phyloP scores from a whole-genome alignment of 2,797 vertebrate genomes.

The Selene dorsalis region DNA sequence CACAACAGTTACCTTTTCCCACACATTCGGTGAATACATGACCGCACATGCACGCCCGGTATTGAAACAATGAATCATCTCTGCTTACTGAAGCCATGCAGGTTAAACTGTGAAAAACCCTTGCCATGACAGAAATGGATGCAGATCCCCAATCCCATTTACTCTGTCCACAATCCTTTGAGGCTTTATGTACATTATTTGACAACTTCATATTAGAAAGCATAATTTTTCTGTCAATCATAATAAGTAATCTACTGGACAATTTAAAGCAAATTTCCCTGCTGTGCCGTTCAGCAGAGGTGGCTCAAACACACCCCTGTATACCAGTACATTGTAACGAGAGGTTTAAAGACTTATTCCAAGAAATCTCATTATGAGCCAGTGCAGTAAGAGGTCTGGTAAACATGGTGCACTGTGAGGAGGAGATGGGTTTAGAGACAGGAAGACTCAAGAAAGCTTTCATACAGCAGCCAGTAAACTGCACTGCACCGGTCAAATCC shows the following conservation, averaged over 20 bases:
- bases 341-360: slow-evolving; percentile 39
- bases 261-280: slow-evolving; percentile 61
- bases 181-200: slow-evolving; percentile 56
- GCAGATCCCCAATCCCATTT: slow-evolving; percentile 33
- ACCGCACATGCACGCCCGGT: slow-evolving; percentile 57
- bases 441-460: slow-evolving; percentile 44
- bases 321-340: slow-evolving; percentile 30
- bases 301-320: slow-evolving; percentile 17
- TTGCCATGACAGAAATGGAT: slow-evolving; percentile 51
- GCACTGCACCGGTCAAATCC: slow-evolving; percentile 65
- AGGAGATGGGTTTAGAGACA: slow-evolving; percentile 20
- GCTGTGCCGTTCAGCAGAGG: slow-evolving; percentile 19
- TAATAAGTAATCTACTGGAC: slow-evolving; percentile 36
- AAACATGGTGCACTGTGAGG: slow-evolving; percentile 29
- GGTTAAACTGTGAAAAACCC: slow-evolving; percentile 52
- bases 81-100: slow-evolving; percentile 40
- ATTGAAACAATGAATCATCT: slow-evolving; percentile 70
- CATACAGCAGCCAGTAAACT: slow-evolving; percentile 60
- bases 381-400: slow-evolving; percentile 40
- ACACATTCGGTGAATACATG: slow-evolving; percentile 52
- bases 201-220: slow-evolving; percentile 54
- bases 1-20: slow-evolving; percentile 56
- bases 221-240: slow-evolving; percentile 57
- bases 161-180: slow-evolving; percentile 29
- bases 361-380: slow-evolving; percentile 37